Evolutionary conservation across 2,113 vertebrate species (phyloP).

Genomic region (Anoura caudifer): DNA sequence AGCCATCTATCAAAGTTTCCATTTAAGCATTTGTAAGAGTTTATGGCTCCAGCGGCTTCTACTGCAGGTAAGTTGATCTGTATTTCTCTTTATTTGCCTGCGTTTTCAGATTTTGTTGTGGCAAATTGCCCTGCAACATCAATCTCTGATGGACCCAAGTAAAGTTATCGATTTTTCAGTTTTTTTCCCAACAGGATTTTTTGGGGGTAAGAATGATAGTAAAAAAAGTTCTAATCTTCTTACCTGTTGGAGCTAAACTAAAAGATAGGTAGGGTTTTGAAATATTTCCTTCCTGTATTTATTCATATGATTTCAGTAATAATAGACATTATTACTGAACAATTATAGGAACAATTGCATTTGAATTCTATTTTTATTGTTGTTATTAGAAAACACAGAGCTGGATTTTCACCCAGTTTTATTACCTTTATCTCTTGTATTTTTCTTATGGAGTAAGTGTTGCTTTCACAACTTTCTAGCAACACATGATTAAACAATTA

Average conservation of each 20-base stretch:
- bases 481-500: neutral
- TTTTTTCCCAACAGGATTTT: neutral
- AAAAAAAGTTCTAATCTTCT: neutral
- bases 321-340: too few species aligned
- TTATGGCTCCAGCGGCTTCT: neutral
- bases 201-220: neutral
- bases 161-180: neutral
- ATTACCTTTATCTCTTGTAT: neutral
- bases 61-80: neutral
- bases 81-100: neutral
- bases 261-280: neutral
- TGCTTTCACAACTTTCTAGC: neutral
- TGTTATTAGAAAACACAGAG: neutral
- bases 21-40: neutral
- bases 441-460: neutral
- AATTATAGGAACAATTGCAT: neutral
- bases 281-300: neutral
- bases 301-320: neutral
- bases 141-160: neutral
- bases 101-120: neutral
- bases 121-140: neutral
- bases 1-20: neutral
- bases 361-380: neutral
- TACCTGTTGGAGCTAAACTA: neutral
- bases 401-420: neutral